These are phyloP conservation scores for Drosophila equinoxialis DNA, from an alignment of 1,140 invertebrate genomes.

Conservation along the genomic window DNA sequence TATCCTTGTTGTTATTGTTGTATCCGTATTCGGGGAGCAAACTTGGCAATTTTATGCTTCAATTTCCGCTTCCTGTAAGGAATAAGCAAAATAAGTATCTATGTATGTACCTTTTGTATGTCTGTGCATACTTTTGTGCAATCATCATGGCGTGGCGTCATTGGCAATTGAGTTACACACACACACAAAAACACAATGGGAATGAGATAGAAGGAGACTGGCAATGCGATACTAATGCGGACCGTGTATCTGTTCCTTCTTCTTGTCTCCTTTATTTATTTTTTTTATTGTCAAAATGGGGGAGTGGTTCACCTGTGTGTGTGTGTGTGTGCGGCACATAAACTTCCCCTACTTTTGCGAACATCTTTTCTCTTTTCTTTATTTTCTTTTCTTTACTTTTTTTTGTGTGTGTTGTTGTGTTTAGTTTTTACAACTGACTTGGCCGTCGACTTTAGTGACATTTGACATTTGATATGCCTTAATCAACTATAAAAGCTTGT, in stretches of 20 bases:
- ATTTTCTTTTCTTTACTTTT: conserved; percentile 32
- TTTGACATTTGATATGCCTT: conserved; percentile 81
- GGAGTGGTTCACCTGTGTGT: conserved; percentile 37
- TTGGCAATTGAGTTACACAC: conserved; percentile 65
- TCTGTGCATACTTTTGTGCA: conserved; percentile 8
- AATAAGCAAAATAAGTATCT: conserved; percentile 20
- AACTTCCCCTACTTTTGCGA: conserved; percentile 35
- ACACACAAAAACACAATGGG: conserved; percentile 20
- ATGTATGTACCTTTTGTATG: not conserved
- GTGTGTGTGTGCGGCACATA: conserved; percentile 44
- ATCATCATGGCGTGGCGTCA: conserved; percentile 51
- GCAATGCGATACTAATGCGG: not conserved
- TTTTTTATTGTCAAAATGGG: conserved; percentile 8
- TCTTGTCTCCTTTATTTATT: not conserved
- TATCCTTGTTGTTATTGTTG: conserved; percentile 23
- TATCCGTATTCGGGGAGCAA: conserved; percentile 26
- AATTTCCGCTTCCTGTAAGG: conserved; percentile 73
- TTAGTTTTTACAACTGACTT: conserved; percentile 76
- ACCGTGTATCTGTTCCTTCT: not conserved
- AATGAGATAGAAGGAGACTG: conserved; percentile 17
- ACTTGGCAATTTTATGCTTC: conserved; percentile 80
- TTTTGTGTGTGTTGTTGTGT: conserved; percentile 32
- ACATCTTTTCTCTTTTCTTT: conserved; percentile 17
- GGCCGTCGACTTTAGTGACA: conserved; percentile 71
- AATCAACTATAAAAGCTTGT: conserved; percentile 79